These are phyloP conservation scores for Acrocyrtus sp. DNA, from an alignment of 2,888 invertebrate species.

Conservation along the genomic window DNA sequence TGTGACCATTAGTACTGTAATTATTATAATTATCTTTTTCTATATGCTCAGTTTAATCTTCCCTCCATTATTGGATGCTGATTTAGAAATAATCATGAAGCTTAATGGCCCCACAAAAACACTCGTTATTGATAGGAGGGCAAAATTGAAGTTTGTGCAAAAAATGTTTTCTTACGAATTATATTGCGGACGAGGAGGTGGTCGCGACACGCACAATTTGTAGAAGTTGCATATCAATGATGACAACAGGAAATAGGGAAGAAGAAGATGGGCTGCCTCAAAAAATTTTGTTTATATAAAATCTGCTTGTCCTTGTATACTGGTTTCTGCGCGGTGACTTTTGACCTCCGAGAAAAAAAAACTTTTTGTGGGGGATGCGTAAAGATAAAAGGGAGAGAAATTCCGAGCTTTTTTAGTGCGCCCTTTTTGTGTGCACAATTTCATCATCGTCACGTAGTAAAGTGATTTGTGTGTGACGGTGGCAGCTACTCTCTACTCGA, in stretches of 20 bases:
- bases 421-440: neutral
- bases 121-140: neutral
- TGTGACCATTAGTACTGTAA: neutral
- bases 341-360: too few relatives aligned
- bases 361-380: too few relatives aligned
- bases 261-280: too few relatives aligned
- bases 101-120: neutral
- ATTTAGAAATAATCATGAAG: conserved; percentile 26
- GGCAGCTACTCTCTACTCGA: neutral
- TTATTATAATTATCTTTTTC: neutral
- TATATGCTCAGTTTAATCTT: too few relatives aligned
- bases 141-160: neutral
- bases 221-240: too few relatives aligned
- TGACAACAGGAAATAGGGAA: too few relatives aligned
- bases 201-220: too few relatives aligned
- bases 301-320: too few relatives aligned
- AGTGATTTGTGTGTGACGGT: neutral
- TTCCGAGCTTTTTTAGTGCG: neutral
- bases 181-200: neutral
- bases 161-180: neutral
- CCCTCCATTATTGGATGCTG: neutral
- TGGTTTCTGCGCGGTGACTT: too few relatives aligned
- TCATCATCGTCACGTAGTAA: neutral
- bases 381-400: too few relatives aligned
- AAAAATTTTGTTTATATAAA: too few relatives aligned